Evolutionary conservation across 2,113 vertebrate species (phyloP).

Genomic region (Galbula dea): DNA sequence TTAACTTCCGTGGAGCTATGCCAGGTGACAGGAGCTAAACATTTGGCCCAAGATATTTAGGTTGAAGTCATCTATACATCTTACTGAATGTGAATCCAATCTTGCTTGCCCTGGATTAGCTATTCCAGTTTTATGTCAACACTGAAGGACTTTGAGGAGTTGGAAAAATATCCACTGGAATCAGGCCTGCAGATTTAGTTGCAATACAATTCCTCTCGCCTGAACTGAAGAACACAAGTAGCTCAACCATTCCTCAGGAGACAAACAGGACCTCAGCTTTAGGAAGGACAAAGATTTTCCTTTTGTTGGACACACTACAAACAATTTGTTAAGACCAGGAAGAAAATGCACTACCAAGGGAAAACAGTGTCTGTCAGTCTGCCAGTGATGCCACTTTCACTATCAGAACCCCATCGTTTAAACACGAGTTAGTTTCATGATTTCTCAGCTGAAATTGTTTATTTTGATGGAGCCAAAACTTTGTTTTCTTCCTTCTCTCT

Average conservation of each 20-base stretch:
- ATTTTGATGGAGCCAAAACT: neutral
- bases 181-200: neutral
- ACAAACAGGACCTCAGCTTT: neutral
- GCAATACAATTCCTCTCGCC: neutral
- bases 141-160: neutral
- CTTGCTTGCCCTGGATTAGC: neutral
- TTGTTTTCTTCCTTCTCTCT: neutral
- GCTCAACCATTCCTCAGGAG: neutral
- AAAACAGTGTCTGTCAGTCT: neutral
- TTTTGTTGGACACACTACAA: neutral
- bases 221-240: neutral
- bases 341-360: neutral
- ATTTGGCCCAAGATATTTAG: neutral
- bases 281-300: neutral
- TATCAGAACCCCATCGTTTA: neutral
- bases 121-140: neutral
- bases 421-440: neutral
- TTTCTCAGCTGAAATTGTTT: neutral
- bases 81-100: neutral
- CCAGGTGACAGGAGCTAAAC: neutral
- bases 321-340: neutral
- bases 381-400: neutral
- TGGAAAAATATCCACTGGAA: constrained; percentile 1
- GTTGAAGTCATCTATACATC: neutral
- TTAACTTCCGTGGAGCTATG: neutral